These are phyloP conservation scores for Malurus cyaneus DNA, from an alignment of 2,113 vertebrate species.

Conservation along the genomic window DNA sequence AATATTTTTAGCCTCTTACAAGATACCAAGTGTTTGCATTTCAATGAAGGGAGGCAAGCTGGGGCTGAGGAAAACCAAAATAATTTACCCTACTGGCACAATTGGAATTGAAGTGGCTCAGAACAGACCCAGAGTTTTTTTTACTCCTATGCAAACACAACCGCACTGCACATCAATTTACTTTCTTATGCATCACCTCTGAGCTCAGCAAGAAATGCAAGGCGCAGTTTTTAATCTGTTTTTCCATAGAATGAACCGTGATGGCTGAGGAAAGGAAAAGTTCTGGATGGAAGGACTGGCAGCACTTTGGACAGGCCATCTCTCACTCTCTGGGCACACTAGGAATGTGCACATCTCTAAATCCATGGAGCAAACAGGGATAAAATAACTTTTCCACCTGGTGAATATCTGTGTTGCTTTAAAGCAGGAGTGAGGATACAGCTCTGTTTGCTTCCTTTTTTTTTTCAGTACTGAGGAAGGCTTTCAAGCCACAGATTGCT, in stretches of 20 bases:
- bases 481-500: not conserved
- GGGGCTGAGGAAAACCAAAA: not conserved
- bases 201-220: not conserved
- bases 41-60: fast-evolving
- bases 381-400: not conserved
- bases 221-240: not conserved
- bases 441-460: not conserved
- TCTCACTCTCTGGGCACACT: not conserved
- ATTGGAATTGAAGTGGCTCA: not conserved
- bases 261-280: not conserved
- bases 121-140: not conserved
- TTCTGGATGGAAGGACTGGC: not conserved
- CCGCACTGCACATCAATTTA: not conserved
- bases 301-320: not conserved
- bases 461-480: not conserved
- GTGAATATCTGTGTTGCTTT: not conserved
- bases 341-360: fast-evolving
- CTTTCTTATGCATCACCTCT: not conserved
- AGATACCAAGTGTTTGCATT: not conserved
- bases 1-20: not conserved
- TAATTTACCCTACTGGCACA: fast-evolving
- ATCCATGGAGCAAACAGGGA: fast-evolving
- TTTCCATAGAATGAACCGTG: not conserved
- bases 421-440: not conserved
- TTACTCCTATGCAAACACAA: fast-evolving